Base-by-base conservation (phyloP, 2,888 invertebrate genomes). In the Lamellibrachia satsuma region DNA sequence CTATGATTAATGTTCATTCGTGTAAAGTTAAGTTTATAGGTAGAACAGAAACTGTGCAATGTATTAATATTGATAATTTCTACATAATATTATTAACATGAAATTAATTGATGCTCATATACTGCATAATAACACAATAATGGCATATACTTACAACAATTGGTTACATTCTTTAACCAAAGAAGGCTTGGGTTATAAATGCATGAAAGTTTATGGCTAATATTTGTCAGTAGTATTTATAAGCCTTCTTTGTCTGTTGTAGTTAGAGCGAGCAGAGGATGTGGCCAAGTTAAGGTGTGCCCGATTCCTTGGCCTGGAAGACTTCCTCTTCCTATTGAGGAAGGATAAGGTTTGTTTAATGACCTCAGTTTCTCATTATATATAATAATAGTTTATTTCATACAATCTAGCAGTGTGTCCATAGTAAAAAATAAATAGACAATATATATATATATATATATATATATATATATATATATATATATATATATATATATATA, bases 281-380 rank as follows among this genome's bases (percentile, higher is more conserved):
- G 97, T 98, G 90, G 97, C 98, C 0, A 97, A 97, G 93, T 97
- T 97, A 93, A 97, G 98, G 94, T 97, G 97, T 57, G 96, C 96
- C 52, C 96, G 96, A 91, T 95, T 96, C 90, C 95, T 97, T 92
- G 98, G 98, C 93, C 96, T 97, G 0, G 97, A 97, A 94, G 98
- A 98, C 94, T 97, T 99, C 55, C 97, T 99, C 92, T 98, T 98
- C 96, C 96, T 98, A 9, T 97, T 99, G 97, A 97, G 98, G 57
- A 98, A 98, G 95, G 98, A 98, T 96, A 98, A 98, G 94, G 97
- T 98, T 6, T 98, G 98, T 39, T 51, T 15, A 75, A 75, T 75
- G 75, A 75, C 75, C 22, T 9, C 75, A 75, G 15, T 90, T 51
- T 91, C 3, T 7, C 51, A 52, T 27, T 52, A 91, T 15, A 7